Evolutionary conservation across 2,113 vertebrate genomes (phyloP), one percentile per base, ranked within the genome.

Genomic region (Chaetura pelagica): DNA sequence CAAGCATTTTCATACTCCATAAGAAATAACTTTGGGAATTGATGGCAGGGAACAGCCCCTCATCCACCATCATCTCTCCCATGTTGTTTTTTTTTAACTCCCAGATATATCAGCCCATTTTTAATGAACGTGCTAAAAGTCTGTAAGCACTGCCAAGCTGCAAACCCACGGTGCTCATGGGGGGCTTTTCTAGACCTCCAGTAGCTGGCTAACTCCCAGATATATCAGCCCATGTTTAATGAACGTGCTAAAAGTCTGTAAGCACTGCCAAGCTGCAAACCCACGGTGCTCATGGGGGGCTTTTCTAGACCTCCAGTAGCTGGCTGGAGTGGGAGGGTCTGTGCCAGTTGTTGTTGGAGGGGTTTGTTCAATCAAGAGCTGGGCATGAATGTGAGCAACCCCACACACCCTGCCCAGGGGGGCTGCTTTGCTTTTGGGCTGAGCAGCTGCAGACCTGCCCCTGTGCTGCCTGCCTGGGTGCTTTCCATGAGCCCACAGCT

Each of bases 11-110:
- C 91, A 13, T 69, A 83, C 68, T 27, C 46, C 19, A 34, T 61
- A 18, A 82, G 91, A 95, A 97, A 94, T 72, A 97, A 94, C 87
- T 96, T 93, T 42, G 79, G 93, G 79, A 84, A 92, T 95, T 91
- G 78, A 90, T 24, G 62, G n/a, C 78, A 95, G 90, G 92, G 74
- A 89, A 73, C 10, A 80, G 20, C 27, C 90, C 23, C 79, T 92
- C 58, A 64, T 8, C 74, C 11, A 19, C 2, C 48, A 12, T 19
- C 63, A 8, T 15, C 29, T 78, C 61, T 55, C 64, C 19, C 76
- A 75, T 48, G 14, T 0, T 12, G 54, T 76, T 77, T 26, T 8
- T 49, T 49, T 49, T 49, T 49, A 20, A n/a, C 17, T 81, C 57
- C 68, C 77, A 55, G 34, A 0, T 1, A 4, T 1, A 7, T 52